Evolutionary conservation across 2,888 invertebrate species (phyloP).

Genomic region (Agrotis segetum): DNA sequence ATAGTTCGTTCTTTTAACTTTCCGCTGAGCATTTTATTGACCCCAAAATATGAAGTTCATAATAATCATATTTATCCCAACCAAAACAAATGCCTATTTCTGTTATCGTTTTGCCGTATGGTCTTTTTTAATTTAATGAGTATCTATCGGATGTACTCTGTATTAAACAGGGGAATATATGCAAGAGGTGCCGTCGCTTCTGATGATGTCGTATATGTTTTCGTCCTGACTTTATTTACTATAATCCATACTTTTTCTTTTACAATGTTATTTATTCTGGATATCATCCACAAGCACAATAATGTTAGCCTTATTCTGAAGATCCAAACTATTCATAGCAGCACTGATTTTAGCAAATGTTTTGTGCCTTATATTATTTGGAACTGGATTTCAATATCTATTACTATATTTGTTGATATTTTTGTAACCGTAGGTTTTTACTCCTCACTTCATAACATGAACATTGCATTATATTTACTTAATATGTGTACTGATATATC

Average conservation of each 20-base stretch:
- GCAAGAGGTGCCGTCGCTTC: neutral
- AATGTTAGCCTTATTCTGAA: no score
- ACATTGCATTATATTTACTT: neutral
- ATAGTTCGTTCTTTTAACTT: slow-evolving; percentile 22
- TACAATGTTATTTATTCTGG: slow-evolving; percentile 6
- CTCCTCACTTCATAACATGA: neutral
- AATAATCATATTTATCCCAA: no score
- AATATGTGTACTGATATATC: neutral
- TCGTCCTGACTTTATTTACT: neutral
- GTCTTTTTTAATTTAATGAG: neutral
- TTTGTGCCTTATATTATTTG: no score
- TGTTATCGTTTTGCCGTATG: slow-evolving; percentile 8
- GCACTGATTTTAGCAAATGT: no score
- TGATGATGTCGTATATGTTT: neutral
- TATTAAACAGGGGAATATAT: rapidly evolving
- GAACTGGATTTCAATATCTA: no score
- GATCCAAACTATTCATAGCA: no score
- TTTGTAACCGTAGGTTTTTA: neutral
- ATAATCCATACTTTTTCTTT: neutral
- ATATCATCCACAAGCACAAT: no score
- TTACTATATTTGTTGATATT: neutral
- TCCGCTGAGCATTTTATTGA: neutral
- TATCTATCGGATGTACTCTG: neutral
- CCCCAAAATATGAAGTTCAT: neutral
- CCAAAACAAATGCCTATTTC: neutral